Conservation (phyloP, 2,888 invertebrate species). For the Sclerodermus sp. region DNA sequence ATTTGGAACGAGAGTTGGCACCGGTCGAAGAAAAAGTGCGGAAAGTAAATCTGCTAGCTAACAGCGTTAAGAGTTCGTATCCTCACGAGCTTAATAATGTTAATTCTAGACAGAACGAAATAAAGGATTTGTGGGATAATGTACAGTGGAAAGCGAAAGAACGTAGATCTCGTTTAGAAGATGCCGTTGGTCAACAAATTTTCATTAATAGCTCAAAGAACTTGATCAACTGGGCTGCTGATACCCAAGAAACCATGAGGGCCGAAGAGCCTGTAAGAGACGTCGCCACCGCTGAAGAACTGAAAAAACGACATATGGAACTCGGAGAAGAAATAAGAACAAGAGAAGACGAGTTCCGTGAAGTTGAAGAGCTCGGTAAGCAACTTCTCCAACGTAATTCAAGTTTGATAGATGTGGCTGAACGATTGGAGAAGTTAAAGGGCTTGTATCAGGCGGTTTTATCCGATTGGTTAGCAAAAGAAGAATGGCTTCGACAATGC, state of each 20-base stretch:
- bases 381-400: constrained; percentile 77
- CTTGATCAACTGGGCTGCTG: constrained; percentile 79
- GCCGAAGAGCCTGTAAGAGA: constrained; percentile 81
- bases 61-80: constrained; percentile 88
- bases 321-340: constrained; percentile 87
- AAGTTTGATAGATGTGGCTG: constrained; percentile 73
- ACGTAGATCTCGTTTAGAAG: constrained; percentile 82
- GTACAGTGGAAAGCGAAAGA: constrained; percentile 84
- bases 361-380: constrained; percentile 77
- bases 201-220: constrained; percentile 84
- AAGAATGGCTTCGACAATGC: constrained; percentile 83
- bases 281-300: constrained; percentile 88
- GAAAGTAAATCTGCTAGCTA: constrained; percentile 83
- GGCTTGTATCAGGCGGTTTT: constrained; percentile 77
- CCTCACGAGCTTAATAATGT: constrained; percentile 89
- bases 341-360: constrained; percentile 84
- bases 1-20: constrained; percentile 90
- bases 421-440: constrained; percentile 71
- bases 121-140: constrained; percentile 85
- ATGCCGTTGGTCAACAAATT: constrained; percentile 93
- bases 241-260: constrained; percentile 77
- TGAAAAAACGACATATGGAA: constrained; percentile 89
- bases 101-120: constrained; percentile 78
- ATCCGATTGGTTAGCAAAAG: constrained; percentile 77
- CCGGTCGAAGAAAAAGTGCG: constrained; percentile 91